Evolutionary conservation across 1,140 invertebrate genomes (phyloP).

Genomic region (Luehdorfia chinensis): DNA sequence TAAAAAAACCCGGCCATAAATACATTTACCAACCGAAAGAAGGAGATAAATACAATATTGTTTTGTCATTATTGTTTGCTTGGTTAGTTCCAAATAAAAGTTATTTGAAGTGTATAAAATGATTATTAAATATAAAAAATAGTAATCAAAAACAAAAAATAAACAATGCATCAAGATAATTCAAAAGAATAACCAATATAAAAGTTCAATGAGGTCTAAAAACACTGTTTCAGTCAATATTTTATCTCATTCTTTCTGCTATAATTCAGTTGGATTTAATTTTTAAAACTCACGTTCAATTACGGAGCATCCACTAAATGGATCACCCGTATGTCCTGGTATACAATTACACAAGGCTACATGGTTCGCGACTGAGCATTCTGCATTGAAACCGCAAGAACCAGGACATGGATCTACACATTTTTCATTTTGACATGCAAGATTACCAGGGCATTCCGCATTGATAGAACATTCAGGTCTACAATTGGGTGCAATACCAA

Average conservation of each 20-base stretch:
- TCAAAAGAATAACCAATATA: too few species aligned
- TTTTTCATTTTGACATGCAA: slow-evolving; percentile 86
- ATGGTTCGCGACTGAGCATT: slow-evolving; percentile 85
- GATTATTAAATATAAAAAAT: too few species aligned
- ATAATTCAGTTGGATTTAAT: too few species aligned
- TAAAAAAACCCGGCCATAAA: slow-evolving; percentile 2
- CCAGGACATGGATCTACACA: slow-evolving; percentile 90
- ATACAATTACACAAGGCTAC: slow-evolving; percentile 86
- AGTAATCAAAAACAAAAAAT: too few species aligned
- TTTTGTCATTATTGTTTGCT: too few species aligned
- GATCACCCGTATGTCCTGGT: slow-evolving; percentile 85
- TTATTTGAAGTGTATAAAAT: too few species aligned
- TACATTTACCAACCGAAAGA: slow-evolving; percentile 5
- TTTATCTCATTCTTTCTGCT: too few species aligned
- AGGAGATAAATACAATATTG: not conserved
- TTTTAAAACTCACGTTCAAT: slow-evolving; percentile 62
- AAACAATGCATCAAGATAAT: too few species aligned
- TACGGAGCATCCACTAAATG: slow-evolving; percentile 82
- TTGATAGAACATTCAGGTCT: slow-evolving; percentile 87
- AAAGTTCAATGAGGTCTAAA: not conserved
- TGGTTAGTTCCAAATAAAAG: too few species aligned
- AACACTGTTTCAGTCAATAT: too few species aligned
- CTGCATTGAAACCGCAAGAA: slow-evolving; percentile 84
- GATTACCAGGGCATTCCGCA: slow-evolving; percentile 85
- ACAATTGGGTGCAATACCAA: slow-evolving; percentile 81